These are phyloP conservation scores for Drosophila nr. perissopoda DNA, from an alignment of 2,888 invertebrate genomes.

Conservation along the genomic window DNA sequence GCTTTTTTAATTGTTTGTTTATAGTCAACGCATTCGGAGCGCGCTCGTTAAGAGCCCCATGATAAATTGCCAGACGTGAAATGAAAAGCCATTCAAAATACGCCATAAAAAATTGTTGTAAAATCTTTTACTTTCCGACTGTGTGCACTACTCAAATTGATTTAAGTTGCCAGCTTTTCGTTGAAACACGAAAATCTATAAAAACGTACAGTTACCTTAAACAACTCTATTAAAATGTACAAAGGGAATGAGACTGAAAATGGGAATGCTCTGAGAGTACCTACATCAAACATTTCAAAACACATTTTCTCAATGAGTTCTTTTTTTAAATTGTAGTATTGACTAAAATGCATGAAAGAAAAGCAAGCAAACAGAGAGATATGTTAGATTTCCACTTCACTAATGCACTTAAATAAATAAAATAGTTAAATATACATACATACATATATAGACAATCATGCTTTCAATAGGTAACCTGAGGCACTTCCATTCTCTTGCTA, in stretches of 20 bases:
- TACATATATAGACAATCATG: background rate
- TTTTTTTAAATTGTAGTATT: conserved; percentile 43
- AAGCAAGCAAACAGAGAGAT: conserved; percentile 57
- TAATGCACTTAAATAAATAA: conserved; percentile 4
- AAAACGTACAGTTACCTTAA: conserved; percentile 68
- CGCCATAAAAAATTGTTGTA: conserved; percentile 65
- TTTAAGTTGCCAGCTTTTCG: conserved; percentile 65
- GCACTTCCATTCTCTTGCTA: conserved; percentile 5
- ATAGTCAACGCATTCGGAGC: conserved; percentile 66
- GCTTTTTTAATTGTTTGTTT: conserved; percentile 79
- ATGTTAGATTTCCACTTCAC: conserved; percentile 55
- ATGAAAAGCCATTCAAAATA: conserved; percentile 73
- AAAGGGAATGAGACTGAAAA: background rate
- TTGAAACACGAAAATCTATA: conserved; percentile 69
- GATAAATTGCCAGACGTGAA: conserved; percentile 65
- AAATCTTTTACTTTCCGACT: conserved; percentile 26
- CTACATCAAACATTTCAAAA: conserved; percentile 63
- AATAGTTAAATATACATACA: background rate
- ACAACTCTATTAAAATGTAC: conserved; percentile 67
- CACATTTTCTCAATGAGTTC: conserved; percentile 50
- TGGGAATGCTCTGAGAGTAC: conserved; percentile 9
- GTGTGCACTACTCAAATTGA: conserved; percentile 64
- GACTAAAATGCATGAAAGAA: conserved; percentile 35
- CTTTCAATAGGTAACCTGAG: background rate
- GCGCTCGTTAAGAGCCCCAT: conserved; percentile 69